Evolutionary conservation across 2,797 vertebrate species (phyloP).

Genomic region (Falco biarmicus): DNA sequence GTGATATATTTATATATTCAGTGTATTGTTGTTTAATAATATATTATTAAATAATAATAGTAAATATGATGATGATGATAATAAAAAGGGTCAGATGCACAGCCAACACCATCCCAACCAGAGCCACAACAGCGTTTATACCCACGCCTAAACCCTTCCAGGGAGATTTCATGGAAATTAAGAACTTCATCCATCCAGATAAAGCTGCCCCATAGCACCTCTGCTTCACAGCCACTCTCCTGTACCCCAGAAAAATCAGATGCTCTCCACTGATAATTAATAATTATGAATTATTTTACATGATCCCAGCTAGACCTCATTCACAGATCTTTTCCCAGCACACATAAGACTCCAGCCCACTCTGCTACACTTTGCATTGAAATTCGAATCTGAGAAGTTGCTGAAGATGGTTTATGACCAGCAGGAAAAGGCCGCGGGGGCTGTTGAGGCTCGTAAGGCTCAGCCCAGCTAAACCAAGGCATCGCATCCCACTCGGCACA

Average conservation of each 20-base stretch:
- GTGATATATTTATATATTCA: too few relatives aligned
- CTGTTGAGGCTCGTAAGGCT: background rate
- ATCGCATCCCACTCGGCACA: rapidly evolving
- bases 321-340: background rate
- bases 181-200: background rate
- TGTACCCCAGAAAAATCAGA: background rate
- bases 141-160: background rate
- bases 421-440: rapidly evolving
- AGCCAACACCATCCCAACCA: background rate
- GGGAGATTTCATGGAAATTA: background rate
- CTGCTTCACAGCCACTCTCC: rapidly evolving
- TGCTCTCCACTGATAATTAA: background rate
- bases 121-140: background rate
- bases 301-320: background rate
- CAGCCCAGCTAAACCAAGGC: background rate
- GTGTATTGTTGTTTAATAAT: too few relatives aligned
- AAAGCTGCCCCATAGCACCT: background rate
- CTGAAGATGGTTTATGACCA: background rate
- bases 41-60: too few relatives aligned
- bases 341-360: background rate
- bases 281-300: background rate
- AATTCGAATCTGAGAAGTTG: background rate
- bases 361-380: background rate
- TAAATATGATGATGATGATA: too few relatives aligned
- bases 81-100: rapidly evolving